Evolutionary conservation across 2,888 invertebrate species (phyloP).

Genomic region (Abrostola triplasia): DNA sequence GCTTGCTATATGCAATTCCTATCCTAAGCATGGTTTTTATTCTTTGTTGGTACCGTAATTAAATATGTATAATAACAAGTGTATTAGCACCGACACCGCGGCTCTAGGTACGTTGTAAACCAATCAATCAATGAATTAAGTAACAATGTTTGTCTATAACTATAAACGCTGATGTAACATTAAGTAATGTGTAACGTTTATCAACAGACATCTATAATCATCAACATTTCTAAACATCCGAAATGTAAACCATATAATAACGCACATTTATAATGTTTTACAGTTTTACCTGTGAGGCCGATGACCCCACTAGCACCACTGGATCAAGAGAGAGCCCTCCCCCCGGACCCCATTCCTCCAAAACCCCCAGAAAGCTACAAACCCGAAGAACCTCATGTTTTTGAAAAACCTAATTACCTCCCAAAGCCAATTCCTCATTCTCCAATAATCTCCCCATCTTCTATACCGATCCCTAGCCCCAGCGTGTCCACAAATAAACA

Average conservation of each 20-base stretch:
- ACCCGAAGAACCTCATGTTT: constrained; percentile 61
- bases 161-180: neutral
- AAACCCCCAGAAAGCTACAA: constrained; percentile 71
- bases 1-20: constrained; percentile 15
- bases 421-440: constrained; percentile 77
- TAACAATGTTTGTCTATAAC: neutral
- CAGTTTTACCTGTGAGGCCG: constrained; percentile 49
- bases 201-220: too few species aligned
- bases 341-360: constrained; percentile 63
- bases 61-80: too few species aligned
- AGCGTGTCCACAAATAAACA: constrained; percentile 77
- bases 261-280: constrained; percentile 20
- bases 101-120: neutral
- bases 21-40: constrained; percentile 19
- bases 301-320: constrained; percentile 47
- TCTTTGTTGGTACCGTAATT: neutral
- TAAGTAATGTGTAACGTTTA: neutral
- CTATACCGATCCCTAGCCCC: constrained; percentile 84
- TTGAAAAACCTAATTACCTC: constrained; percentile 72
- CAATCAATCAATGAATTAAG: constrained; percentile 38
- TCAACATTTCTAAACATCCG: too few species aligned
- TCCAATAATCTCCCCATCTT: constrained; percentile 84
- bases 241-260: too few species aligned
- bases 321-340: constrained; percentile 64
- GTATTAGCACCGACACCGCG: neutral